Percentiles rank a stretch among this genome's conserved stretches.
phyloP scores from a whole-genome alignment of 1,140 invertebrate species.

The Pemphigus obesinymphae region DNA sequence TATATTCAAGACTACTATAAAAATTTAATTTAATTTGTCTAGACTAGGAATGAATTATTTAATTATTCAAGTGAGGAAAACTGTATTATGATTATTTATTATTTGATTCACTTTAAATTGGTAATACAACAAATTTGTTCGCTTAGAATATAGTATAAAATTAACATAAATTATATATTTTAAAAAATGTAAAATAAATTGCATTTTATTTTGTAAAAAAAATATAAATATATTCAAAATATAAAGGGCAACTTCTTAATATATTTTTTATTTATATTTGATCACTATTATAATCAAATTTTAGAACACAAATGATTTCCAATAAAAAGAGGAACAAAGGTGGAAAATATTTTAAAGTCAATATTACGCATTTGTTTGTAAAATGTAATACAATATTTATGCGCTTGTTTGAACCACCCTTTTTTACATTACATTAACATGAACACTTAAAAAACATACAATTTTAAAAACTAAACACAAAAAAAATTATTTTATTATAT shows the following conservation, averaged over 20 bases:
- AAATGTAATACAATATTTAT: background rate
- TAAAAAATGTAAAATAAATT: background rate
- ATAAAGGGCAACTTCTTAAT: background rate
- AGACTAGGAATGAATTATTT: background rate
- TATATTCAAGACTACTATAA: background rate
- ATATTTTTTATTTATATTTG: background rate
- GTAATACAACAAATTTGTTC: background rate
- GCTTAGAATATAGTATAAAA: background rate
- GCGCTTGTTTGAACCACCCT: background rate
- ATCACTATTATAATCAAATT: background rate
- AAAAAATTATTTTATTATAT: background rate
- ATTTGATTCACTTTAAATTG: background rate
- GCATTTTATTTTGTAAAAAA: background rate
- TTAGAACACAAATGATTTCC: conserved; percentile 6
- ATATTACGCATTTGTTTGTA: background rate
- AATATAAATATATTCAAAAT: background rate
- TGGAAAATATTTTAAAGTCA: background rate
- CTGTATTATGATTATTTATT: background rate
- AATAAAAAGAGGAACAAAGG: background rate
- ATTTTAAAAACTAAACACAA: background rate
- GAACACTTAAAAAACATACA: background rate
- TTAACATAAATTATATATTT: background rate
- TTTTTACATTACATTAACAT: background rate
- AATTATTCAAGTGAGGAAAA: background rate
- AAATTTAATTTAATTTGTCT: background rate